Evolutionary conservation across 2,113 vertebrate species (phyloP), one percentile per base, ranked within the genome.

Genomic region (Taurulus bubalis): DNA sequence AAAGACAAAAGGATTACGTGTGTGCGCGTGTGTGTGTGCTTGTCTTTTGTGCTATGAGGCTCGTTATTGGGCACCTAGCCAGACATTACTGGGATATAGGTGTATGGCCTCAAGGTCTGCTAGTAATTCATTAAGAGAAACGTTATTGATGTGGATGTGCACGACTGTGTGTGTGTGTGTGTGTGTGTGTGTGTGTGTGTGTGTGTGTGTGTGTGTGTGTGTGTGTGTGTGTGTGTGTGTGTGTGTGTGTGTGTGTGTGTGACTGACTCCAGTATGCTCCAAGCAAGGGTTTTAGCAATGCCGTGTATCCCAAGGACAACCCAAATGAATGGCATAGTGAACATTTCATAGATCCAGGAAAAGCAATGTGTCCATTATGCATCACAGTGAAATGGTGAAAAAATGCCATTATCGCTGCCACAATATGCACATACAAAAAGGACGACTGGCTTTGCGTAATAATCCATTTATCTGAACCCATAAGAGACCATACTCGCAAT

Each of bases 111-210:
- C 82, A 84, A 90, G 89, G 88, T 87, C 91, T 83, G 86, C 90
- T 89, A 92, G 91, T 91, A 93, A 92, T 93, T 94, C 85, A 93
- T 94, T 92, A 90, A 82, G 63, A 82, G 67, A 64, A 63, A 82
- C 77, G 83, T 71, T 87, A 85, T 90, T 90, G 91, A 89, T 73
- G 85, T 81, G 71, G 62, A 71, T 47, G 77, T 45, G 51, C 66
- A 14, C 24, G 24, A 2, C 53, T 24, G 63, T 64, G 67, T 70
- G 75, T 59, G 36, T 76, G 79, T 68, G 34, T 14, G 40, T 72
- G 85, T 80, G 71, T 64, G 68, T 45, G 77, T 42, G 51, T 22
- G 49, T 51, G 49, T 53, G 49, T 53, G 51, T 49, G 34, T 64
- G 38, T 36, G 40, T 40, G 40, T 40, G 40, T 40, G 40, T 40